Base-by-base conservation (phyloP, 1,140 invertebrate species). In the Microplitis demolitor region DNA sequence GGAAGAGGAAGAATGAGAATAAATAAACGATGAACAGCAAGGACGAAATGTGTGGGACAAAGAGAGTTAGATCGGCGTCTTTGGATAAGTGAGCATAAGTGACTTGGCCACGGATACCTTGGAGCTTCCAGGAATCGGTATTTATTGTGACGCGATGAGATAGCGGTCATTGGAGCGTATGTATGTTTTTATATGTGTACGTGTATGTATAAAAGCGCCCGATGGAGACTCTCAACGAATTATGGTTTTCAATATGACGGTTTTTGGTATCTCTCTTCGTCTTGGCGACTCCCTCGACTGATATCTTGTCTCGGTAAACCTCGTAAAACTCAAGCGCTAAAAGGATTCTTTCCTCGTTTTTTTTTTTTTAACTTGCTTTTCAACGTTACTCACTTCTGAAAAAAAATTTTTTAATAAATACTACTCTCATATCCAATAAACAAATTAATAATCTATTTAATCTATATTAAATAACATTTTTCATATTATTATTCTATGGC, bases 111-210 rank as follows among this genome's bases (percentile, higher is more conserved):
- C 81, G 74, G 78, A 75, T 80, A 79, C 83, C 79, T 60, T 71
- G 35, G 63, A 80, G 81, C 84, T 87, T 87, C 84, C 85, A 84
- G 76, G 84, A 86, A 87, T 86, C 83, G 82, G 84, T 87, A 87
- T 87, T 87, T 87, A 87, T 87, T 86, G 84, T 84, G 84, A 86
- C 84, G 82, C 82, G 82, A 85, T 83, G 82, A 84, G 86, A 87
- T 87, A 86, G 82, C 79, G 80, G 74, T 80, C 78, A 81, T 79
- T 33, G 50, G 13, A 39, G 51, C 35, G 45, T 68, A 24, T 71
- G 50, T 45, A 45, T 61, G 37, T 69, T 45, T 45, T 45, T 45
- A 11, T 45, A 33, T 69, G 34, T 58, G 4, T 34, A 45, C 45
- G 53, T 68, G 33, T 56, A 51, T 56, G 51, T 56, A 53, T 51